Evolutionary conservation across 2,888 invertebrate genomes (phyloP).

Genomic region (Andrena hattorfiana): DNA sequence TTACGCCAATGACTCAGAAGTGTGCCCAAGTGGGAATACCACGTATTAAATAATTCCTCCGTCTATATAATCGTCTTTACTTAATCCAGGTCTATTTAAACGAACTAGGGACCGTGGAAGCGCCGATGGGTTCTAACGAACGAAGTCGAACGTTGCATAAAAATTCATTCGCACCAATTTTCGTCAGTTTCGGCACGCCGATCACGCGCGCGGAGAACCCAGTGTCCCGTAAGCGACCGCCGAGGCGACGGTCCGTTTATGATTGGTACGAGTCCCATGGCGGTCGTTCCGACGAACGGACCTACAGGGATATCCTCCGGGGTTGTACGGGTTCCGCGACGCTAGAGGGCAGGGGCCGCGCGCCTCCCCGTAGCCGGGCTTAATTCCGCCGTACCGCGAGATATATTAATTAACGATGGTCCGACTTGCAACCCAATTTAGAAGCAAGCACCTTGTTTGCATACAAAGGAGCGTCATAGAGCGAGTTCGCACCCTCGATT

Average conservation of each 20-base stretch:
- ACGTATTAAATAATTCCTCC: too few relatives aligned
- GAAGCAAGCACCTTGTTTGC: slow-evolving; percentile 80
- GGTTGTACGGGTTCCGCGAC: slow-evolving; percentile 24
- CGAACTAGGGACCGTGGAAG: background rate
- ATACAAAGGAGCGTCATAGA: slow-evolving; percentile 70
- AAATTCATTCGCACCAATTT: slow-evolving; percentile 43
- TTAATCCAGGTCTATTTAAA: background rate
- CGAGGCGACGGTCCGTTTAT: slow-evolving; percentile 63
- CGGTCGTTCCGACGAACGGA: slow-evolving; percentile 71
- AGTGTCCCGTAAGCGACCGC: slow-evolving; percentile 53
- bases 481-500: slow-evolving; percentile 68
- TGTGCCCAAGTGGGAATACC: too few relatives aligned
- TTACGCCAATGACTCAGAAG: too few relatives aligned
- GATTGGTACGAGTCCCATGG: slow-evolving; percentile 79
- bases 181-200: slow-evolving; percentile 20
- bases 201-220: slow-evolving; percentile 64
- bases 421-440: slow-evolving; percentile 78
- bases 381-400: slow-evolving; percentile 67
- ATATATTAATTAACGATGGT: slow-evolving; percentile 80
- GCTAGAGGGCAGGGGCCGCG: slow-evolving; percentile 35
- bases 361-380: slow-evolving; percentile 44
- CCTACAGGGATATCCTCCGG: slow-evolving; percentile 23
- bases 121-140: background rate
- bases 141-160: slow-evolving; percentile 8
- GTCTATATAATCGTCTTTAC: too few relatives aligned